phyloP scores from a whole-genome alignment of 1,140 invertebrate genomes.

The Atta colombica region DNA sequence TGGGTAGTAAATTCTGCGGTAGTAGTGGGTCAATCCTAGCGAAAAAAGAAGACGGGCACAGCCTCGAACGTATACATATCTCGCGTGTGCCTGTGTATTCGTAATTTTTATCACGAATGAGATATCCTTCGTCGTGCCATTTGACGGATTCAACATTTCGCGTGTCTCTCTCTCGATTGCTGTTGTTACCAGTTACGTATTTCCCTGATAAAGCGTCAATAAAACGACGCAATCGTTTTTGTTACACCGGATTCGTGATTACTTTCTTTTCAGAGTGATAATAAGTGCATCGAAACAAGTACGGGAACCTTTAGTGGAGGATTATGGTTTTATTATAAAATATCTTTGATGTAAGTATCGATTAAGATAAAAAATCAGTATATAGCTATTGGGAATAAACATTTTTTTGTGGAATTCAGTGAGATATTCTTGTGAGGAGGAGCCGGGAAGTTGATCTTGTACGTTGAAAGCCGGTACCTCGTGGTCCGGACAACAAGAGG shows the following conservation, averaged over 20 bases:
- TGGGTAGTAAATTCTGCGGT: slow-evolving; percentile 57
- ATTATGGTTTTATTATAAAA: slow-evolving; percentile 77
- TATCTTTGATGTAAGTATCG: slow-evolving; percentile 73
- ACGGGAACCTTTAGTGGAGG: slow-evolving; percentile 19
- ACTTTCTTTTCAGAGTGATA: slow-evolving; percentile 27
- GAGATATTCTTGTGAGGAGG: neutral
- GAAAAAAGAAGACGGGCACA: neutral
- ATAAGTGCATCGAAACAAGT: slow-evolving; percentile 53
- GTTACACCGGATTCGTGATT: neutral
- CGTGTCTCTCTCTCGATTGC: slow-evolving; percentile 11
- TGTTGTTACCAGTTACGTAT: slow-evolving; percentile 38
- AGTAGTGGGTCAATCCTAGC: slow-evolving; percentile 12
- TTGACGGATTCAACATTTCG: slow-evolving; percentile 4
- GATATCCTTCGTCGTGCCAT: neutral
- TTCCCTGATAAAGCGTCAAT: slow-evolving; percentile 16
- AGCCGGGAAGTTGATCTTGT: slow-evolving; percentile 47
- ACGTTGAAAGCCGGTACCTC: slow-evolving; percentile 59
- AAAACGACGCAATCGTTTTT: neutral
- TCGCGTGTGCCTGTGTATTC: slow-evolving; percentile 37
- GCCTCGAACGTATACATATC: slow-evolving; percentile 31
- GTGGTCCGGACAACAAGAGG: slow-evolving; percentile 52
- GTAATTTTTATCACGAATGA: neutral
- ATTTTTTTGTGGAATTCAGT: slow-evolving; percentile 1
- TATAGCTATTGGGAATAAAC: neutral
- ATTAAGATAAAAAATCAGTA: slow-evolving; percentile 2